Evolutionary conservation across 2,113 vertebrate species (phyloP).

Genomic region (Dasypus novemcinctus): DNA sequence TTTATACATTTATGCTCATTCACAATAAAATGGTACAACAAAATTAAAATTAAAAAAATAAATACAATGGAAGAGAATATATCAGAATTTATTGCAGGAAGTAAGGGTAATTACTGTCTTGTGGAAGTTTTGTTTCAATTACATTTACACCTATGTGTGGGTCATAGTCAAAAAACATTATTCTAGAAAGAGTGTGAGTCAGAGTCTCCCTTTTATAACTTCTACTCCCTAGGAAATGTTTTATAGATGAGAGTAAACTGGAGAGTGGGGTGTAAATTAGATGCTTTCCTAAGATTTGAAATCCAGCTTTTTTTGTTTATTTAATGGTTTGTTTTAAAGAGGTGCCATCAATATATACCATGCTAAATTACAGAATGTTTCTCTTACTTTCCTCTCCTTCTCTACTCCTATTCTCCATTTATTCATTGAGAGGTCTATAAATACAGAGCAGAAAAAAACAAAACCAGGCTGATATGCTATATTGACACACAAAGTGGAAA

Average conservation of each 20-base stretch:
- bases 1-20: too few relatives aligned
- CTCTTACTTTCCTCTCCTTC: neutral
- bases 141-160: neutral
- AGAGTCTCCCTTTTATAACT: neutral
- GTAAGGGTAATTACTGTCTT: neutral
- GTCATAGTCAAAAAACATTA: neutral
- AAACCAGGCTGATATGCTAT: neutral
- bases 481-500: neutral
- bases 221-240: neutral
- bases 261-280: neutral
- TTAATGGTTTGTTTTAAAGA: constrained; percentile 15
- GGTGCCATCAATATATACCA: neutral
- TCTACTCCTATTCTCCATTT: neutral
- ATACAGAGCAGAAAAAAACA: neutral
- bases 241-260: neutral
- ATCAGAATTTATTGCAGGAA: neutral
- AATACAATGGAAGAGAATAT: neutral
- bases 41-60: too few relatives aligned
- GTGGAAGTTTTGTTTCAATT: neutral
- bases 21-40: too few relatives aligned
- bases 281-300: neutral
- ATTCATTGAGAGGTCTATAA: neutral
- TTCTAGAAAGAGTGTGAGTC: neutral
- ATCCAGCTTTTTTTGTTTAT: neutral
- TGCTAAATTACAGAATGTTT: neutral